Evolutionary conservation across 2,797 vertebrate species (phyloP).

Genomic region (Chelon labrosus): DNA sequence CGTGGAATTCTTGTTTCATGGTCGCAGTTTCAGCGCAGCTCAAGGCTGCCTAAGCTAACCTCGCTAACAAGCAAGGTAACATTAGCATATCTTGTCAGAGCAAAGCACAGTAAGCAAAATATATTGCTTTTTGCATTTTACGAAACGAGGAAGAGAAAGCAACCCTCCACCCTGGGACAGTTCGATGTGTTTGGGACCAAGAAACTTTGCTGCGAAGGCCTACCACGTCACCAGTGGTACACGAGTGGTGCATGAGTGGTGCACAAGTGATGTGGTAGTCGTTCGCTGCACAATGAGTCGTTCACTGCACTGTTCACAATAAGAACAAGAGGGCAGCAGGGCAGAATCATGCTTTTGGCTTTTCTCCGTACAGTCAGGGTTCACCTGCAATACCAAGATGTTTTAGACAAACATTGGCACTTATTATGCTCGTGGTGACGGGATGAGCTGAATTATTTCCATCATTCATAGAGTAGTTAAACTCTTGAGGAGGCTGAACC

Average conservation of each 20-base stretch:
- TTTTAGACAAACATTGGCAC: background rate
- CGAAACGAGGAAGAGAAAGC: constrained; percentile 4
- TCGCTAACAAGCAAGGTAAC: constrained; percentile 72
- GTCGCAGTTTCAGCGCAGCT: constrained; percentile 65
- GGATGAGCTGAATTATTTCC: background rate
- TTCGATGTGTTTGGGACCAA: background rate
- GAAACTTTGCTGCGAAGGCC: background rate
- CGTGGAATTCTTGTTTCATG: constrained; percentile 62
- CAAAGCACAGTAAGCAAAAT: constrained; percentile 40
- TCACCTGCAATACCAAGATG: background rate
- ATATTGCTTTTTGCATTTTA: constrained; percentile 14
- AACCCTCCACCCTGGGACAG: background rate
- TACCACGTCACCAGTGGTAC: too few relatives aligned
- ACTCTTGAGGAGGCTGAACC: background rate
- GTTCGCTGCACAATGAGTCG: too few relatives aligned
- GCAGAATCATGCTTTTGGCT: too few relatives aligned
- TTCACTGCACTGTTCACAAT: too few relatives aligned
- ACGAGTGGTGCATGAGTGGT: too few relatives aligned
- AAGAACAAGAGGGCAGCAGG: too few relatives aligned
- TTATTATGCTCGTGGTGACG: background rate
- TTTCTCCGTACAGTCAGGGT: background rate
- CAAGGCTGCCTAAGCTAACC: constrained; percentile 70
- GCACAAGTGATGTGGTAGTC: too few relatives aligned
- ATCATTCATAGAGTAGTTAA: background rate
- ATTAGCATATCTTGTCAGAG: constrained; percentile 62